phyloP scores from a whole-genome alignment of 2,797 vertebrate species.

The Poeciliopsis infans region DNA sequence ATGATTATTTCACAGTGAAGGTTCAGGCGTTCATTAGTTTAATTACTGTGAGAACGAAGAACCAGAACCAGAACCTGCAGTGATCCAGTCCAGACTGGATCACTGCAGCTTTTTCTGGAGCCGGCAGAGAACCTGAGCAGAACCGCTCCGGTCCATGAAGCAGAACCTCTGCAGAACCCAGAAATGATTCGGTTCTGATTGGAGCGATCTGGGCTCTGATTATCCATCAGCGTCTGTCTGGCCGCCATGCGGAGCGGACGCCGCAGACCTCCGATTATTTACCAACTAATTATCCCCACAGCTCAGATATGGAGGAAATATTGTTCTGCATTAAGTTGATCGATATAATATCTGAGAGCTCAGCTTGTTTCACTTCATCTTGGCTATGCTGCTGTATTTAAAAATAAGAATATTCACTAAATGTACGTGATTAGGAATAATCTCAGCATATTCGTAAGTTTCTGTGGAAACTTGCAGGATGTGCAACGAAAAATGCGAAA shows the following conservation, averaged over 20 bases:
- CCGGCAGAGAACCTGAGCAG: neutral
- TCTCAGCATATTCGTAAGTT: neutral
- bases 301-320: constrained; percentile 32
- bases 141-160: neutral
- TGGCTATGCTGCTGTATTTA: neutral
- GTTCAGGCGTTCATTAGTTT: constrained; percentile 14
- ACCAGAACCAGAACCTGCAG: too few species aligned
- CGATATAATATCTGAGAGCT: constrained; percentile 30
- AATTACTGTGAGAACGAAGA: constrained; percentile 3
- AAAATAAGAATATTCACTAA: neutral
- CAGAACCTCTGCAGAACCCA: constrained; percentile 23
- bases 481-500: neutral
- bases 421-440: neutral
- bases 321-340: constrained; percentile 26
- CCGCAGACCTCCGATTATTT: constrained; percentile 63
- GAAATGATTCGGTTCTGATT: constrained; percentile 51
- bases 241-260: constrained; percentile 47
- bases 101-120: neutral
- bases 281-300: constrained; percentile 61
- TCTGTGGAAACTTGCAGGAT: constrained; percentile 6
- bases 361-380: constrained; percentile 13
- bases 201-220: constrained; percentile 61
- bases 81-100: neutral
- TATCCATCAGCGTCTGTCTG: constrained; percentile 52
- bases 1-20: neutral